phyloP scores from a whole-genome alignment of 2,888 invertebrate genomes.

The Yponomeuta plumbellus region DNA sequence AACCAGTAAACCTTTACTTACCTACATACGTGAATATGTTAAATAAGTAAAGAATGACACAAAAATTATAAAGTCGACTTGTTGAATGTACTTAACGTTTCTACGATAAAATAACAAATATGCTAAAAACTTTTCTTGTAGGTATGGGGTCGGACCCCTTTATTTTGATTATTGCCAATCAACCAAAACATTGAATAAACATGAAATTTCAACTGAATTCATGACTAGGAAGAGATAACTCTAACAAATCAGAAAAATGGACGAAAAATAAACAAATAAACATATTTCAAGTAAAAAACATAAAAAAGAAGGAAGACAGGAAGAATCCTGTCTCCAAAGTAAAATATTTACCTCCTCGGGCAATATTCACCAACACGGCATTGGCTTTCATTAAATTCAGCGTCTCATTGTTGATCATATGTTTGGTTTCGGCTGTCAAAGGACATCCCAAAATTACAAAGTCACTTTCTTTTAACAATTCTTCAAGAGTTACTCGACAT shows the following conservation, averaged over 20 bases:
- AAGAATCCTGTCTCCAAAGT: too few relatives aligned
- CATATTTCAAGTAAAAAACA: neutral
- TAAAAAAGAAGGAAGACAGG: too few relatives aligned
- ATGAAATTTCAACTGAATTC: neutral
- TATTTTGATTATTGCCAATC: too few relatives aligned
- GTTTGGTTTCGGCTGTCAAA: conserved; percentile 80
- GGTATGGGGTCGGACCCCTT: neutral
- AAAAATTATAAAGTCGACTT: too few relatives aligned
- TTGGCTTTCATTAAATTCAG: conserved; percentile 86
- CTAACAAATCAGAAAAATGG: neutral
- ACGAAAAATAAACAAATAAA: neutral
- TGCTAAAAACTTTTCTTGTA: too few relatives aligned
- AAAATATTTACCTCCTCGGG: conserved; percentile 77
- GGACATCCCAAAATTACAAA: conserved; percentile 84
- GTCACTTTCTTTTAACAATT: conserved; percentile 82
- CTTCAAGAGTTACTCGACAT: conserved; percentile 80
- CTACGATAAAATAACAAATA: too few relatives aligned
- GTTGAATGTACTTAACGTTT: too few relatives aligned
- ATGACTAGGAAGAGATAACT: neutral
- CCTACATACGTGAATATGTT: too few relatives aligned
- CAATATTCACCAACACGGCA: conserved; percentile 86
- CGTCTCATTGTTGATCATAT: conserved; percentile 80
- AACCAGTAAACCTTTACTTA: too few relatives aligned
- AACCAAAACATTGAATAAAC: too few relatives aligned
- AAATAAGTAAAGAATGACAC: too few relatives aligned